A percentile compares a stretch with the other conserved stretches of the same genome.
Evolutionary conservation across 1,140 invertebrate genomes (phyloP).

Genomic region (Drosophila santomea): DNA sequence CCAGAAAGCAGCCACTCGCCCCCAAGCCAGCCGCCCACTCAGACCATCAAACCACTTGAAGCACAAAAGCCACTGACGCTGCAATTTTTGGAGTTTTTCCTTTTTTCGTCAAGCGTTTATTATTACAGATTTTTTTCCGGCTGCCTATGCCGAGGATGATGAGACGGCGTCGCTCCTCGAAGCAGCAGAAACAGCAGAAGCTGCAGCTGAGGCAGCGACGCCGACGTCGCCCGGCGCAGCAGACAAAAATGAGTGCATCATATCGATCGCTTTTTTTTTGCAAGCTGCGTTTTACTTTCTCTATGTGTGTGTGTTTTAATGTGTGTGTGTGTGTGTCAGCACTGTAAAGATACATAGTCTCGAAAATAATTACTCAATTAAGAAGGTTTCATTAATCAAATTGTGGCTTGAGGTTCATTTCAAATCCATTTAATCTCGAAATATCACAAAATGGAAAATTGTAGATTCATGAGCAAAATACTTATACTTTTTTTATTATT

Average conservation of each 20-base stretch:
- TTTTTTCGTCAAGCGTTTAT: slow-evolving; percentile 75
- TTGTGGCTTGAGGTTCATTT: no score
- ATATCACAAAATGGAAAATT: no score
- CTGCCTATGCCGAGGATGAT: slow-evolving; percentile 49
- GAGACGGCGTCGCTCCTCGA: slow-evolving; percentile 62
- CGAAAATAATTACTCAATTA: neutral
- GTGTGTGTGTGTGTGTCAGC: neutral
- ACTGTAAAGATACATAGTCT: neutral
- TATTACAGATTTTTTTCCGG: slow-evolving; percentile 73
- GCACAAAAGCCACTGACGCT: slow-evolving; percentile 80
- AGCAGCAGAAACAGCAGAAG: slow-evolving; percentile 38
- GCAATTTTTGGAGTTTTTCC: slow-evolving; percentile 79
- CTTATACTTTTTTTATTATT: no score
- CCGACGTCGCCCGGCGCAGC: slow-evolving; percentile 67
- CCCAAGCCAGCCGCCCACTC: slow-evolving; percentile 13
- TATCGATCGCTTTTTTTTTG: slow-evolving; percentile 84
- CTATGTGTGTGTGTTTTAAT: slow-evolving; percentile 19
- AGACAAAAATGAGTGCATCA: slow-evolving; percentile 85
- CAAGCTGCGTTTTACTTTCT: slow-evolving; percentile 75
- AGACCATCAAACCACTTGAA: slow-evolving; percentile 66
- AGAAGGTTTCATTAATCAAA: no score
- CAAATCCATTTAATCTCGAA: no score
- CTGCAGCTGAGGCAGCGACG: slow-evolving; percentile 28
- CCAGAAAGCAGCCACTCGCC: no score
- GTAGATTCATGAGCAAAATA: no score